These are phyloP conservation scores for Tauraco hartlaubi DNA, from an alignment of 2,797 vertebrate species.

Conservation along the genomic window DNA sequence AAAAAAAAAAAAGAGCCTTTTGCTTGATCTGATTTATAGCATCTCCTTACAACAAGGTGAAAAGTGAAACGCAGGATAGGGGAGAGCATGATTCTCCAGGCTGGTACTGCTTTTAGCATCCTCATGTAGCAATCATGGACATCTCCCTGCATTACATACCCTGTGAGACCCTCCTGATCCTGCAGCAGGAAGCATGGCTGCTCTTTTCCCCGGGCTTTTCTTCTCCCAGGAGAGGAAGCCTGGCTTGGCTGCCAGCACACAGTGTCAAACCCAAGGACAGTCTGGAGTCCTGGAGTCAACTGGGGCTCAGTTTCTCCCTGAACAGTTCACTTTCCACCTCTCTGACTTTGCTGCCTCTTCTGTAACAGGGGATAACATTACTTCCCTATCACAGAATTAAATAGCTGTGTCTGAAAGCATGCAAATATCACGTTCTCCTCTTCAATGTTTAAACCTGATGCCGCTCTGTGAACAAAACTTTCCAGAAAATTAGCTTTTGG, in stretches of 20 bases:
- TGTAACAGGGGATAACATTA: background rate
- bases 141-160: background rate
- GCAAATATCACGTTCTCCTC: constrained; percentile 32
- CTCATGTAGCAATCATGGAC: background rate
- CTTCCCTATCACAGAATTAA: constrained; percentile 26
- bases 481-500: constrained; percentile 6
- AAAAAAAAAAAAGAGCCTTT: background rate
- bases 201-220: background rate
- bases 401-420: constrained; percentile 6
- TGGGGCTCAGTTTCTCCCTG: background rate
- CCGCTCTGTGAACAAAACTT: background rate
- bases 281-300: background rate
- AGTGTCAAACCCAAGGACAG: background rate
- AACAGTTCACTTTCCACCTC: background rate
- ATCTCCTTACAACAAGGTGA: background rate
- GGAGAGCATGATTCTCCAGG: background rate
- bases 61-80: background rate
- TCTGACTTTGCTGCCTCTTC: background rate
- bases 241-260: background rate
- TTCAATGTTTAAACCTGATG: constrained; percentile 25
- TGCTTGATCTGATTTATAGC: background rate
- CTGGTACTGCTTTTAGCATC: background rate
- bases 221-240: background rate
- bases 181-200: fast-evolving
- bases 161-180: background rate